Base-by-base conservation (phyloP, 2,113 vertebrate species). In the Cynopterus brachyotis region DNA sequence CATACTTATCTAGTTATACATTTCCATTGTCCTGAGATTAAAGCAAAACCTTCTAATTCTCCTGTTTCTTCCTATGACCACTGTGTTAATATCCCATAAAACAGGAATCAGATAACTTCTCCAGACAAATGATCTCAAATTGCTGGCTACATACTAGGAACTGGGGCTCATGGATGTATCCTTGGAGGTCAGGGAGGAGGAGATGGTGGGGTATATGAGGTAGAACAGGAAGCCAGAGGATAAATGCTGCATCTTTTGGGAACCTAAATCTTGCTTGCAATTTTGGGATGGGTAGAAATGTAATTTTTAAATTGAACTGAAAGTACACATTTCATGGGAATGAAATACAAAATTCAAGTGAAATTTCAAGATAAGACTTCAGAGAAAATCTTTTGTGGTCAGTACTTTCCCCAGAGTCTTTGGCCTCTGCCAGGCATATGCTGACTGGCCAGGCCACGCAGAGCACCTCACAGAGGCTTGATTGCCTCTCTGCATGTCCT, bases 311-410 rank as follows among this genome's bases (percentile, higher is more conserved):
- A 67, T 47, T 78, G 59, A 89, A 88, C 2, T 1, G 20, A 75
- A 93, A 83, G 45, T 16, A 40, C 28, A 60, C 24, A 92, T 75
- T 75, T 69, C 64, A 80, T 50, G 42, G 42, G 59, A 70, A 10
- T 28, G 37, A 86, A 91, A 59, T 76, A 24, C 17, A 88, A 70
- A 73, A 88, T 16, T 66, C 32, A 62, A 6, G 22, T 40, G 35
- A 86, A 79, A 91, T 78, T 40, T 96, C 64, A 60, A 45, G 55
- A 64, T 35, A 24, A 70, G 47, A 55, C n/a, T 66, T 91, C 28
- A 70, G 15, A 79, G 79, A 82, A 53, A 85, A 82, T 32, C 30
- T 5, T 0, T 2, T 40, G 60, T n/a, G 50, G 59, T 67, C 5
- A 47, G 72, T 42, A 55, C 26, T 7, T 88, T 9, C n/a, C 13